These are phyloP conservation scores for Zonitis immaculata DNA, from an alignment of 2,888 invertebrate species.

Conservation along the genomic window DNA sequence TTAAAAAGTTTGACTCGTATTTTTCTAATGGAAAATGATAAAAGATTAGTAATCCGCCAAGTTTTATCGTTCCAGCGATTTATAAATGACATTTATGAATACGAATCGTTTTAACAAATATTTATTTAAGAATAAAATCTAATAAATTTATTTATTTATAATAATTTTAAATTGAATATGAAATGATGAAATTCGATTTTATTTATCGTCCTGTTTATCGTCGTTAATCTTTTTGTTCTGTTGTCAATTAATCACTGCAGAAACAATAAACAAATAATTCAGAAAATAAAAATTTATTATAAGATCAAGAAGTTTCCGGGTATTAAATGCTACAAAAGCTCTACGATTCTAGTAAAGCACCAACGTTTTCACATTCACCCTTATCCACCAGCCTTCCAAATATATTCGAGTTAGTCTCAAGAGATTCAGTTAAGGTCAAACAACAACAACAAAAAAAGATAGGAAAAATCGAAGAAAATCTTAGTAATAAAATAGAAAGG, in stretches of 20 bases:
- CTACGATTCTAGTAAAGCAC: not conserved
- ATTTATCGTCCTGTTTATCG: no score
- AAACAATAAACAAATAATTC: not conserved
- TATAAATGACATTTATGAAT: no score
- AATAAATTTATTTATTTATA: no score
- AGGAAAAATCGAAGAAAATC: not conserved
- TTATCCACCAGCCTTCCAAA: not conserved
- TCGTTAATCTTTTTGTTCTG: no score
- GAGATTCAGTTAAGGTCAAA: not conserved
- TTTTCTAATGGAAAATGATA: not conserved
- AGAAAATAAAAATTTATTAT: not conserved
- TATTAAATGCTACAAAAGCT: not conserved
- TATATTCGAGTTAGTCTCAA: not conserved
- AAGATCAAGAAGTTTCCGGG: not conserved
- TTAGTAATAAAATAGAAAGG: not conserved
- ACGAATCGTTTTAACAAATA: no score
- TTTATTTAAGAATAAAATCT: no score
- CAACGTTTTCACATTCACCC: not conserved
- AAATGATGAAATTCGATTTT: no score
- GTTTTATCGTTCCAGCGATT: no score
- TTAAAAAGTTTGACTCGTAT: not conserved
- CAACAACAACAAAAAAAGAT: not conserved
- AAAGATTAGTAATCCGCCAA: not conserved
- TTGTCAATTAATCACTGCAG: not conserved
- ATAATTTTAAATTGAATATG: no score